phyloP scores from a whole-genome alignment of 2,888 invertebrate species.

The Apamea crenata region DNA sequence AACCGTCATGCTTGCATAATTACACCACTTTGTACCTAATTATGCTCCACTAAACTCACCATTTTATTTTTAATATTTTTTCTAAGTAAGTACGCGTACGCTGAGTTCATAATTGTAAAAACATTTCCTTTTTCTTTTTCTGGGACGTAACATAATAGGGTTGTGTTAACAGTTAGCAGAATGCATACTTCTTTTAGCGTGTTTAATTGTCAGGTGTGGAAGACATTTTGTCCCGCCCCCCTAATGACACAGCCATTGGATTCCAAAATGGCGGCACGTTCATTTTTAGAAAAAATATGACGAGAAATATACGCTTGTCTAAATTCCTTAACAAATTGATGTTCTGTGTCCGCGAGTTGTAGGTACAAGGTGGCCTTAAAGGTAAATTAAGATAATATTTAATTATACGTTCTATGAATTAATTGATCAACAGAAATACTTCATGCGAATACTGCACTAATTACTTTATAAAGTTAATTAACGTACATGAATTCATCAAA shows the following conservation, averaged over 20 bases:
- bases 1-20: constrained; percentile 13
- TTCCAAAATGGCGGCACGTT: constrained; percentile 10
- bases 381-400: background rate
- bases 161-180: constrained; percentile 25
- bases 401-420: constrained; percentile 1
- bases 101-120: background rate
- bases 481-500: background rate
- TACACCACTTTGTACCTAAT: constrained; percentile 14
- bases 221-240: background rate
- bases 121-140: background rate
- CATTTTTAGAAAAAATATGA: background rate
- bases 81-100: too few relatives aligned
- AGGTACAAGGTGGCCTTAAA: background rate
- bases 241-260: constrained; percentile 1
- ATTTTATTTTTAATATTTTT: background rate
- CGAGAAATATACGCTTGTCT: background rate
- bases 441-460: constrained; percentile 7
- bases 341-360: background rate
- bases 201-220: constrained; percentile 19
- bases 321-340: constrained; percentile 1
- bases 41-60: background rate
- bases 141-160: background rate
- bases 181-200: constrained; percentile 7
- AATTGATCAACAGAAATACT: background rate
- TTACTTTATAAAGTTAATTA: constrained; percentile 6